phyloP scores from a whole-genome alignment of 2,797 vertebrate species.

The Setipinna tenuifilis region DNA sequence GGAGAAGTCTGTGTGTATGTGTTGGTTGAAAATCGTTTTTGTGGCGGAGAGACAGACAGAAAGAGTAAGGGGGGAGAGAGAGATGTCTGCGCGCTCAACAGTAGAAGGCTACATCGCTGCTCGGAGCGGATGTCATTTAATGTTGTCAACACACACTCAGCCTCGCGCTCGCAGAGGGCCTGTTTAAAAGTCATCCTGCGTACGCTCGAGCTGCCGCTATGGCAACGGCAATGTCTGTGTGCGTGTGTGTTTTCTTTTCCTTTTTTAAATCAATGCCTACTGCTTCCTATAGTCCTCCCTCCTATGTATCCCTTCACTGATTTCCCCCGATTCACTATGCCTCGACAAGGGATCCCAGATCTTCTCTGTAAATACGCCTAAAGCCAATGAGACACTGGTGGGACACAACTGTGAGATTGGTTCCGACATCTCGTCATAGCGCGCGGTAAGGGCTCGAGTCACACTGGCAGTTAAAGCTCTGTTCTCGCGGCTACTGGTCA shows the following conservation, averaged over 20 bases:
- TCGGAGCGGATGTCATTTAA: conserved; percentile 63
- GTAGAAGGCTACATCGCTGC: background rate
- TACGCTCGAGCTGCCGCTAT: conserved; percentile 74
- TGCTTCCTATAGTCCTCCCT: background rate
- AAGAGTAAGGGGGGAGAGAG: background rate
- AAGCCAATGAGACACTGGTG: background rate
- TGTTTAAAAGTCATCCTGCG: conserved; percentile 75
- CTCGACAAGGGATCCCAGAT: background rate
- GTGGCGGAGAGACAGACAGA: background rate
- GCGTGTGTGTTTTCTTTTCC: background rate
- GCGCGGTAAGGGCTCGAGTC: background rate
- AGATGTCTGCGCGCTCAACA: background rate
- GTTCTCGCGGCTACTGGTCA: background rate
- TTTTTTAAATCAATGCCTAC: background rate
- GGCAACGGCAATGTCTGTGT: conserved; percentile 73
- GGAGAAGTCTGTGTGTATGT: background rate
- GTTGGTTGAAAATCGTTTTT: background rate
- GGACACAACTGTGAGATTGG: background rate
- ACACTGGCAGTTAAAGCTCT: background rate
- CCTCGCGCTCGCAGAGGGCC: conserved; percentile 59
- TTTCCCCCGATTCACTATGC: background rate
- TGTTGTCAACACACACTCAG: conserved; percentile 63
- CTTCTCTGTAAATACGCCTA: background rate
- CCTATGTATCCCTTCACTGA: background rate
- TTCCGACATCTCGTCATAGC: background rate